phyloP scores from a whole-genome alignment of 2,888 invertebrate species.

The Tetragonula carbonaria region DNA sequence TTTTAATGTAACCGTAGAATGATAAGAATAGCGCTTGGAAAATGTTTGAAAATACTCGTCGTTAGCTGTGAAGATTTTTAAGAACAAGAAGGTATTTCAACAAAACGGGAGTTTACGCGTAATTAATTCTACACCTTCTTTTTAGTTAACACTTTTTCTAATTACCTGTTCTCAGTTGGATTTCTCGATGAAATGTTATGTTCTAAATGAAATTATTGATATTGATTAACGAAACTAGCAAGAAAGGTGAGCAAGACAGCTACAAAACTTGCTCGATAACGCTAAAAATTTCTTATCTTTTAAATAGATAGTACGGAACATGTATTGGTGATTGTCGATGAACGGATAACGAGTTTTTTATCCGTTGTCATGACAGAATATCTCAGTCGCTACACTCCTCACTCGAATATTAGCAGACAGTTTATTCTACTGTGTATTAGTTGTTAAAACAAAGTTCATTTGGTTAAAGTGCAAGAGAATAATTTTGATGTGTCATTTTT shows the following conservation, averaged over 20 bases:
- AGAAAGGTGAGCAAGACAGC: not conserved
- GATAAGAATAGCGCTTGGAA: not conserved
- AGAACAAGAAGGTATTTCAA: not conserved
- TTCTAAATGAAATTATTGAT: not conserved
- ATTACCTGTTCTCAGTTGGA: too few relatives aligned
- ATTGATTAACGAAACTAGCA: not conserved
- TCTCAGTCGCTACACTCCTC: constrained; percentile 36
- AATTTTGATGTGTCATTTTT: not conserved
- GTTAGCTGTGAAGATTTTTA: not conserved
- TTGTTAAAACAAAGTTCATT: not conserved
- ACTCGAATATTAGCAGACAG: constrained; percentile 17
- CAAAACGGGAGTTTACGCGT: not conserved
- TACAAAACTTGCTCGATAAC: constrained; percentile 16
- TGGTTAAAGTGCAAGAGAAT: not conserved
- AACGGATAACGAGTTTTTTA: constrained; percentile 66
- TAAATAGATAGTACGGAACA: constrained; percentile 46
- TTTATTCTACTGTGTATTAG: not conserved
- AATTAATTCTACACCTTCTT: not conserved
- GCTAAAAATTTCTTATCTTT: constrained; percentile 55
- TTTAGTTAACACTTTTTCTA: not conserved
- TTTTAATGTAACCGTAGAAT: not conserved
- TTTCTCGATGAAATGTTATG: not conserved
- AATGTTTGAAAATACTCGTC: not conserved
- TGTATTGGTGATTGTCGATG: constrained; percentile 48
- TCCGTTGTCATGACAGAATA: constrained; percentile 53